Base-by-base conservation (phyloP, 1,140 invertebrate species). In the Bombus huntii region DNA sequence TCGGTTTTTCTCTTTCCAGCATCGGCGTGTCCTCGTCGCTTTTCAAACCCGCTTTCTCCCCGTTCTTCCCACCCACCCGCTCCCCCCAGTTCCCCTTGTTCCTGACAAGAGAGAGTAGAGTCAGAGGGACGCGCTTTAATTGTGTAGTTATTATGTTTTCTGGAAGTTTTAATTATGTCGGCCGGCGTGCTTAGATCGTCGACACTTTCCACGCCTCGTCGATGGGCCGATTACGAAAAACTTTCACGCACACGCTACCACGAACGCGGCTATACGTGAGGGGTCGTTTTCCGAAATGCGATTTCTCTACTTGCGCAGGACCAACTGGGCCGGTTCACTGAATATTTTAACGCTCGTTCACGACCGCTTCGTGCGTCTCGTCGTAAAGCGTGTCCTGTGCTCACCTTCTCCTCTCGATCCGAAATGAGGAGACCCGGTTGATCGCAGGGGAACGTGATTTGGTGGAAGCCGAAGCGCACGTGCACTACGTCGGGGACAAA, bases 91-190 rank as follows among this genome's bases (percentile, higher is more conserved):
- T 71, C 42, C 75, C 68, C n/a, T 18, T 57, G 39, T n/a, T 66
- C 72, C 53, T 57, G 84, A 72, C 72, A 71, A 62, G 78, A 65
- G 85, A 42, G 70, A 13, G 70, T 31, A n/a, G 42, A 68, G 42
- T 85, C 85, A 76, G 81, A 31, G 73, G 39, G 78, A 86, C 53
- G 66, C 68, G 72, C 74, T 86, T 86, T 88, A 83, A 87, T 88
- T 85, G 83, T 84, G 68, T 73, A 84, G 75, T 87, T 84, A 87
- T 87, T 87, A 87, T 84, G 81, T 84, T 83, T 87, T 84, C 82
- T 73, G 80, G 28, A 83, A 86, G 85, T 86, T 86, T 86, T 86
- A 86, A 86, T 86, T 77, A 85, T 85, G 84, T 77, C 80, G 80
- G 28, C 73, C 80, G 53, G 39, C 81, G 62, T 83, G 72, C 70